phyloP scores from a whole-genome alignment of 2,113 vertebrate species.

The Micronycteris hirsuta region DNA sequence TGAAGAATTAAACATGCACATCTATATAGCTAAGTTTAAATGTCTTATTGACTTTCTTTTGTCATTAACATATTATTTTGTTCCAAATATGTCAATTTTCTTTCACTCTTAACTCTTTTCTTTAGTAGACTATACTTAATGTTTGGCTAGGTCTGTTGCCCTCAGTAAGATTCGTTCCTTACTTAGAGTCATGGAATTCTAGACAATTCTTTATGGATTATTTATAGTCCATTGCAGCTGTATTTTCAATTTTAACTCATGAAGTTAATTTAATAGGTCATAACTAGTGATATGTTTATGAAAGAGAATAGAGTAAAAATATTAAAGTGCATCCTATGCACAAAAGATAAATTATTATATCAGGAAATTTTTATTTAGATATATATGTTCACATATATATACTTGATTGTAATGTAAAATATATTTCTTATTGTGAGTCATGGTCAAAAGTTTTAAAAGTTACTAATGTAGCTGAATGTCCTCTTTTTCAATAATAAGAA shows the following conservation, averaged over 20 bases:
- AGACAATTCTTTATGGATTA: background rate
- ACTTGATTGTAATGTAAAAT: background rate
- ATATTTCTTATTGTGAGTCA: background rate
- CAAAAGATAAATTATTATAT: background rate
- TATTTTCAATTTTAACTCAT: background rate
- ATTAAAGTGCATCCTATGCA: background rate
- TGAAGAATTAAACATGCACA: background rate
- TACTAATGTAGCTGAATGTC: background rate
- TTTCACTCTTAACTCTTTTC: background rate
- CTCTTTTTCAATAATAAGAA: background rate
- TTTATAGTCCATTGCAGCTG: background rate
- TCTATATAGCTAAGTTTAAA: background rate
- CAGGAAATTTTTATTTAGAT: background rate
- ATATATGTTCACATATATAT: background rate
- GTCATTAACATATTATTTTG: background rate
- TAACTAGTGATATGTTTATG: background rate
- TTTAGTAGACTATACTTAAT: background rate
- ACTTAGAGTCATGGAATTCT: background rate
- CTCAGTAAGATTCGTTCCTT: background rate
- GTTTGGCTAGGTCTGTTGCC: background rate
- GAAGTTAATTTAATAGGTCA: background rate
- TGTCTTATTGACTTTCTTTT: background rate
- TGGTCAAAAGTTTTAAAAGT: background rate
- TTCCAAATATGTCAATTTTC: background rate
- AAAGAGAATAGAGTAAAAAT: background rate